Conservation (phyloP, 2,797 vertebrate genomes). For the Lates japonicus region DNA sequence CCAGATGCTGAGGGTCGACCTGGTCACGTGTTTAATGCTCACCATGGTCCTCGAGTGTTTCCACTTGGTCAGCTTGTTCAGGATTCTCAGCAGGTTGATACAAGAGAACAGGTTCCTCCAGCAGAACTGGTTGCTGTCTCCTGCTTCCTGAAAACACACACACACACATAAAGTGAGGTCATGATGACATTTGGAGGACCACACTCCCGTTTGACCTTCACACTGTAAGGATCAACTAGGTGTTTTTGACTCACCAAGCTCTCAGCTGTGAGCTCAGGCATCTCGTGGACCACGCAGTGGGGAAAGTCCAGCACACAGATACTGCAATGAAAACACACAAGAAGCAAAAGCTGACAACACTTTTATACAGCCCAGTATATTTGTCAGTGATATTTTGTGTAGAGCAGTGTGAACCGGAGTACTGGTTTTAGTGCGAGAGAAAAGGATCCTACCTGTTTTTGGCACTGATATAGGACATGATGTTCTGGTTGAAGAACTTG, state of each 20-base stretch:
- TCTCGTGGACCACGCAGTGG: slow-evolving; percentile 91
- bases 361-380: not conserved
- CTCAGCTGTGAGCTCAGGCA: slow-evolving; percentile 96
- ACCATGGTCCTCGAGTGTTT: slow-evolving; percentile 99
- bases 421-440: not conserved
- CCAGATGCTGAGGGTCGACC: not conserved
- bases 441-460: slow-evolving; percentile 92
- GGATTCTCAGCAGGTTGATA: slow-evolving; percentile 94
- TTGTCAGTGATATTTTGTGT: not conserved
- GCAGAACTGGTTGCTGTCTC: slow-evolving; percentile 96
- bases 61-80: slow-evolving; percentile 99
- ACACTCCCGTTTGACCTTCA: not conserved
- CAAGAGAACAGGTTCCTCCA: slow-evolving; percentile 98
- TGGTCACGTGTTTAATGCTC: slow-evolving; percentile 51
- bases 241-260: slow-evolving; percentile 90
- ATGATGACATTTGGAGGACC: too few relatives aligned
- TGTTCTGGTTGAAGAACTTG: slow-evolving; percentile 99
- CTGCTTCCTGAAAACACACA: slow-evolving; percentile 89
- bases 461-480: slow-evolving; percentile 98
- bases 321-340: slow-evolving; percentile 76
- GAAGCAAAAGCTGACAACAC: not conserved
- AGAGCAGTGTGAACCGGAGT: not conserved
- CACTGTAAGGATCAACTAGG: not conserved
- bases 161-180: slow-evolving; percentile 7
- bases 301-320: slow-evolving; percentile 95